Evolutionary conservation across 2,888 invertebrate genomes (phyloP), one percentile per base, ranked within the genome.

Genomic region (Torymus tubicola): DNA sequence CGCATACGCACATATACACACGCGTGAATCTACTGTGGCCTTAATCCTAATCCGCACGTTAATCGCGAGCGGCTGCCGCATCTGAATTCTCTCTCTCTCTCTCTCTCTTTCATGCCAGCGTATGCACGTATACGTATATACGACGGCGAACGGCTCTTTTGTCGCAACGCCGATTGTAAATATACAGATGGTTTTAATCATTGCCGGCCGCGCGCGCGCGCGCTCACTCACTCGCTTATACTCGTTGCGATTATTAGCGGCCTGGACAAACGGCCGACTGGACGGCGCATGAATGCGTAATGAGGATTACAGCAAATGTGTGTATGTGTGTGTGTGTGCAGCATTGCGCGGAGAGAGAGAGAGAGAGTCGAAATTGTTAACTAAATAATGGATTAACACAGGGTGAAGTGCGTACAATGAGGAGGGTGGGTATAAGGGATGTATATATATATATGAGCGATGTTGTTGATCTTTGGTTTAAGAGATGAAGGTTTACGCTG

Each of bases 31-130:
- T 64, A 16, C 69, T 57, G 31, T 8, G 16, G 60, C 83, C 84
- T 86, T 89, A 89, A 90, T 90, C 90, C 90, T 90, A 90, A 90
- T 90, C 90, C 89, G 86, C 85, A 86, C 89, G 90, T 88, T 90
- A 89, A 90, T 90, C 90, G 89, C 84, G 85, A 83, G 89, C 31
- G 31, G 31, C 31, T 31, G 31, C 3, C 3, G 5, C 21, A 21
- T 21, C 21, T 21, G 2, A 21, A 21, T 2, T 31, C 31, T 31
- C 31, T 31, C 31, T 5, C 31, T 31, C 31, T 31, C 31, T 5
- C 31, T 31, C 31, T 5, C 31, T 31, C 31, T 31, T 31, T 31
- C 31, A 31, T 31, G 31, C 31, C 31, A 2, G 31, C 31, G 31
- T 5, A 5, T 5, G 4, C 31, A 4, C 21, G 21, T n/a, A n/a